These are phyloP conservation scores for Alloscopus bannaensis DNA, from an alignment of 2,888 invertebrate species.

Conservation along the genomic window DNA sequence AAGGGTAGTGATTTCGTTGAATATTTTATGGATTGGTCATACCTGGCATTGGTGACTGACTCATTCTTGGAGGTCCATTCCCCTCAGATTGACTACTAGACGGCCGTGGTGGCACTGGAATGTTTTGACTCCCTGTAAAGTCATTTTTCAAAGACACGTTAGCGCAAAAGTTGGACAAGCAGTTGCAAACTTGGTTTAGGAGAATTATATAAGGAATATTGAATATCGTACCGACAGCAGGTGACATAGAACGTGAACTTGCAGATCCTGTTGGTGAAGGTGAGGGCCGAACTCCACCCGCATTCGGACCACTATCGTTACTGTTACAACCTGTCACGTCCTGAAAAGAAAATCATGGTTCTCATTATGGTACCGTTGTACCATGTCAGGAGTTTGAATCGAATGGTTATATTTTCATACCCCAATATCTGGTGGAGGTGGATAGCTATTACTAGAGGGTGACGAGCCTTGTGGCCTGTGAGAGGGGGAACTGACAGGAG, in stretches of 20 bases:
- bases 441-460: conserved; percentile 70
- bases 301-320: conserved; percentile 86
- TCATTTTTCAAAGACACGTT: too few relatives aligned
- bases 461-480: conserved; percentile 71
- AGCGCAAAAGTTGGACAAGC: neutral
- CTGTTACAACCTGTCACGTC: conserved; percentile 81
- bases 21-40: too few relatives aligned
- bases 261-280: conserved; percentile 95
- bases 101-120: conserved; percentile 96
- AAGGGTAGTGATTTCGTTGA: too few relatives aligned
- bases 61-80: conserved; percentile 81
- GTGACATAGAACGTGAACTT: conserved; percentile 97
- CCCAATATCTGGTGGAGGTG: conserved; percentile 70
- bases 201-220: conserved; percentile 1
- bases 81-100: conserved; percentile 87
- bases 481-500: conserved; percentile 71
- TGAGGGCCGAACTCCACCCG: conserved; percentile 88
- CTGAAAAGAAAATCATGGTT: conserved; percentile 77
- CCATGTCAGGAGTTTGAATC: neutral
- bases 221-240: conserved; percentile 89
- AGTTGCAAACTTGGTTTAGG: neutral
- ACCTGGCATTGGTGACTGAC: conserved; percentile 82
- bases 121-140: conserved; percentile 89
- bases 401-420: conserved; percentile 47
- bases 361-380: neutral